These are phyloP conservation scores for Thalassoma bifasciatum DNA, from an alignment of 2,113 vertebrate species.

Conservation along the genomic window DNA sequence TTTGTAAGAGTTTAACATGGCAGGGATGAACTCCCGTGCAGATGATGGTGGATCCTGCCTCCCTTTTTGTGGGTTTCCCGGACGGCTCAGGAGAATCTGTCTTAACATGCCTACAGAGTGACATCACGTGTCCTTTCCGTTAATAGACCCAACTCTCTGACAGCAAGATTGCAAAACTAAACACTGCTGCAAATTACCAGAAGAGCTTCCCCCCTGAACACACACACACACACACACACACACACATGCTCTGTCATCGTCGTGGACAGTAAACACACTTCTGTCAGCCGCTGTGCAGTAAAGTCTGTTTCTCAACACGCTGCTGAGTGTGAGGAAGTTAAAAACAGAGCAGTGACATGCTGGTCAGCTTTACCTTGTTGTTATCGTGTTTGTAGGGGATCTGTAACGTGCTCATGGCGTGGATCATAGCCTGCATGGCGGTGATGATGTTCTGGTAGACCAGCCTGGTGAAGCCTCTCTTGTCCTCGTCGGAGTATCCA, in stretches of 20 bases:
- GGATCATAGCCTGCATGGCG: slow-evolving; percentile 96
- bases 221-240: slow-evolving; percentile 8
- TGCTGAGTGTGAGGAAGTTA: slow-evolving; percentile 3
- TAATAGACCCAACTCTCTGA: slow-evolving; percentile 41
- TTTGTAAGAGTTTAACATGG: slow-evolving; percentile 56
- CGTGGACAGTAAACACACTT: slow-evolving; percentile 23
- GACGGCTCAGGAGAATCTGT: slow-evolving; percentile 56
- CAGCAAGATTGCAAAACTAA: slow-evolving; percentile 64
- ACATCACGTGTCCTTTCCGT: slow-evolving; percentile 32
- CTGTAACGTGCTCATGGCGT: slow-evolving; percentile 92
- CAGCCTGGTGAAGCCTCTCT: slow-evolving; percentile 91
- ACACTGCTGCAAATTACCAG: slow-evolving; percentile 63
- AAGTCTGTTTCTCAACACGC: slow-evolving; percentile 43
- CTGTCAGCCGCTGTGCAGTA: slow-evolving; percentile 14
- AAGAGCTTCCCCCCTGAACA: slow-evolving; percentile 38
- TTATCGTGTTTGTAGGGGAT: slow-evolving; percentile 93
- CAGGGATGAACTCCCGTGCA: slow-evolving; percentile 39
- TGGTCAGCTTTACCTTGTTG: slow-evolving; percentile 86
- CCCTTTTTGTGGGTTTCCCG: slow-evolving; percentile 1
- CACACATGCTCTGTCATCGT: slow-evolving; percentile 4
- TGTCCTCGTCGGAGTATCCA: slow-evolving; percentile 97
- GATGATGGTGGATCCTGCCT: slow-evolving; percentile 48
- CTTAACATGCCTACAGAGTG: slow-evolving; percentile 40
- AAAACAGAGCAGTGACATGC: background rate
- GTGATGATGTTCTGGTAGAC: slow-evolving; percentile 99